phyloP scores from a whole-genome alignment of 2,888 invertebrate genomes.

The Tachystola acroxantha region DNA sequence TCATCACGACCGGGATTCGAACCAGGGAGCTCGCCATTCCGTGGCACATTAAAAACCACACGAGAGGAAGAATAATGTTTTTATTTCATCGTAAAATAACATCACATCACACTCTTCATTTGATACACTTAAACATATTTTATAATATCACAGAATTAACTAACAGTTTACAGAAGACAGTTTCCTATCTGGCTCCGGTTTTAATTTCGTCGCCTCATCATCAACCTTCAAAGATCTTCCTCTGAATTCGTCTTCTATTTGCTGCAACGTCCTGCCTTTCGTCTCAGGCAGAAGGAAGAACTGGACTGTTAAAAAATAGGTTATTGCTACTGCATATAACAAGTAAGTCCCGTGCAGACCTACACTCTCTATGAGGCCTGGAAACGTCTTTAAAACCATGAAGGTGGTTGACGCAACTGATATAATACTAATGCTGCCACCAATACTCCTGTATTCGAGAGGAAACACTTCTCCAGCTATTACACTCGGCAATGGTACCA shows the following conservation, averaged over 20 bases:
- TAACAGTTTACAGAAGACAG: not conserved
- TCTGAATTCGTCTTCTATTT: constrained; percentile 80
- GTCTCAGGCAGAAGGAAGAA: constrained; percentile 81
- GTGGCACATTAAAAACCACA: too few species aligned
- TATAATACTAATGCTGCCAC: constrained; percentile 78
- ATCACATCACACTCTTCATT: too few species aligned
- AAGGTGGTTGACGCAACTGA: constrained; percentile 79
- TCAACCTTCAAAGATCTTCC: constrained; percentile 36
- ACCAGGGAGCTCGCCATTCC: too few species aligned
- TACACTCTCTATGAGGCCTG: constrained; percentile 61
- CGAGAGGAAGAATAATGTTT: too few species aligned
- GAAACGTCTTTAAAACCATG: constrained; percentile 79
- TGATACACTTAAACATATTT: too few species aligned
- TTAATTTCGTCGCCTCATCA: constrained; percentile 27
- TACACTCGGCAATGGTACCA: constrained; percentile 82
- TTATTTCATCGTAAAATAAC: too few species aligned
- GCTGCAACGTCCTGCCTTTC: constrained; percentile 79
- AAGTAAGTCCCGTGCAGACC: constrained; percentile 78
- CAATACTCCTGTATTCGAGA: constrained; percentile 76
- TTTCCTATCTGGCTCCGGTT: constrained; percentile 5
- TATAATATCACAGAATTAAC: constrained; percentile 21
- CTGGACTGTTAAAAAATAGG: constrained; percentile 70
- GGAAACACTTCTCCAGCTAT: constrained; percentile 84
- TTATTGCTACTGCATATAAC: constrained; percentile 71
- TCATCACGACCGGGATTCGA: too few species aligned